Base-by-base conservation (phyloP, 2,113 vertebrate species). In the Barnardius zonarius region DNA sequence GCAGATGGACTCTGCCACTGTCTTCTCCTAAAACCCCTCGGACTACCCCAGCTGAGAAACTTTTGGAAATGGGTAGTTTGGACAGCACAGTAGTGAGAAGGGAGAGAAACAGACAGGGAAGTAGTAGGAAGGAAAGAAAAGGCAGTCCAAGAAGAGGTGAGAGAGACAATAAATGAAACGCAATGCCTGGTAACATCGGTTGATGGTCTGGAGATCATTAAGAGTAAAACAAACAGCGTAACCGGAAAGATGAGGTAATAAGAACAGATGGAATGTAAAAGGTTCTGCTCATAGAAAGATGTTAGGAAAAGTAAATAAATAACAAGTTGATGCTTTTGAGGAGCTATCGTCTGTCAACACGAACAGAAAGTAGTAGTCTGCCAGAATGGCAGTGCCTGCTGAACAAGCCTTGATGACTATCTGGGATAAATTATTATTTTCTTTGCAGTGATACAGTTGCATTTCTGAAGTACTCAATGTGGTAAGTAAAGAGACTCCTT, bases 201-300 rank as follows among this genome's bases (percentile, higher is more conserved):
- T 81, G 28, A 72, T 41, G 66, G 18, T 57, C 61, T 75, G 43
- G 74, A 62, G 61, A 52, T 41, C 66, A n/a, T 49, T n/a, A 57
- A 31, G 25, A 80, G 49, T 52, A 88, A 92, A 93, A 35, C 31
- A 52, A 90, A 92, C 61, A 67, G 39, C 15, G 25, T 80, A 90
- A 79, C 52, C 1, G 5, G 80, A 92, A 95, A 81, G 51, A 67
- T 2, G 4, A 37, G 43, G 52, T 66, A 81, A 16, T 83, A 46
- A 80, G 73, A 93, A 73, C 63, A 93, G 83, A 46, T 86, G 41
- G 85, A 94, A 91, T 91, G 81, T 49, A 57, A 77, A 86, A 75
- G 33, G 52, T 61, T 80, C 63, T 75, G 80, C 66, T 68, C 23
- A 37, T n/a, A 83, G 55, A 86, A 86, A 67, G 41, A 67, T 64